Evolutionary conservation across 2,797 vertebrate species (phyloP).

Genomic region (Falco novaeseelandiae): DNA sequence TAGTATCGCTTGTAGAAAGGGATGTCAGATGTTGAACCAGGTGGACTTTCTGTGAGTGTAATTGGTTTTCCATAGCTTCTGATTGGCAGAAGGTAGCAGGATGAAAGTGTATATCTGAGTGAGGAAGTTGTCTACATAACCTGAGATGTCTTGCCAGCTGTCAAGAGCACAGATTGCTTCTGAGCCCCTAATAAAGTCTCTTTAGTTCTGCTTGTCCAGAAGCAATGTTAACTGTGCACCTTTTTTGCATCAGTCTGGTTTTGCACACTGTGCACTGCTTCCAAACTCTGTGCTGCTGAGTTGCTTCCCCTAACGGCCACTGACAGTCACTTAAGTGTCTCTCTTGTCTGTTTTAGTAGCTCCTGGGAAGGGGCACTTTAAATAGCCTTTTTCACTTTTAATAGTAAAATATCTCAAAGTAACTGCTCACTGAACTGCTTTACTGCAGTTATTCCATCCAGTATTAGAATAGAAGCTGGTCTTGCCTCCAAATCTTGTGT

Average conservation of each 20-base stretch:
- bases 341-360: neutral
- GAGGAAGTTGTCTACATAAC: neutral
- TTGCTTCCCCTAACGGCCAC: neutral
- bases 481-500: neutral
- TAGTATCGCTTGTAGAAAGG: neutral
- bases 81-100: neutral
- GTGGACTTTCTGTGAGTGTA: neutral
- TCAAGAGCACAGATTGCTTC: neutral
- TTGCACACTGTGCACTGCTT: neutral
- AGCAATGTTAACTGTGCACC: neutral
- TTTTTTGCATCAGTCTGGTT: neutral
- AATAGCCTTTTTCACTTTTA: neutral
- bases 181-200: neutral
- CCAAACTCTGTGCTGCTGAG: neutral
- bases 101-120: neutral
- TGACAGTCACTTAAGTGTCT: neutral
- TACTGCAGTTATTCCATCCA: neutral
- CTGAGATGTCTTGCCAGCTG: neutral
- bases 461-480: neutral
- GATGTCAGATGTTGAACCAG: neutral
- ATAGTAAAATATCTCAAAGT: neutral
- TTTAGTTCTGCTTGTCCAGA: neutral
- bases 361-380: neutral
- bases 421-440: neutral
- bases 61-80: neutral